Conservation (phyloP, 2,113 vertebrate genomes). For the Equus przewalskii region DNA sequence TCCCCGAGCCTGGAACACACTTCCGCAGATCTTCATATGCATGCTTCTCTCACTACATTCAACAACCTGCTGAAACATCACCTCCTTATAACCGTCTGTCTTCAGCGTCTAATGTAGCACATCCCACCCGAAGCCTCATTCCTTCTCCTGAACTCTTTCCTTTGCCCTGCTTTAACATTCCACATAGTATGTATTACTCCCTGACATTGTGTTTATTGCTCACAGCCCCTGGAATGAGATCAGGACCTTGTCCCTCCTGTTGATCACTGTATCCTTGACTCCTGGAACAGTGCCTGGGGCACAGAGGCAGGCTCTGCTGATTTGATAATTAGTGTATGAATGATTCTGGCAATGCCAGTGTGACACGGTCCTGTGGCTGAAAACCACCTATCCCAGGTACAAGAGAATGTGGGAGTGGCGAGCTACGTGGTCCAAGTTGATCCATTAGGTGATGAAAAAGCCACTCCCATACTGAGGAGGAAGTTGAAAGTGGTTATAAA, state of each 20-base stretch:
- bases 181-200: background rate
- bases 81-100: background rate
- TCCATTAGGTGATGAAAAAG: background rate
- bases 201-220: background rate
- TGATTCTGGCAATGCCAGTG: background rate
- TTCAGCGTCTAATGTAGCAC: background rate
- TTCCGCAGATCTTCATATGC: background rate
- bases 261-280: too few relatives aligned
- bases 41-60: background rate
- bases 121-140: fast-evolving
- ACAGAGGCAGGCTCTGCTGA: background rate
- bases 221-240: background rate
- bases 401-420: background rate
- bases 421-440: background rate
- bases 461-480: background rate
- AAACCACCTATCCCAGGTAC: background rate
- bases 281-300: background rate
- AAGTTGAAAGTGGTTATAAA: background rate
- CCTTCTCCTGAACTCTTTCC: background rate
- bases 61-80: background rate
- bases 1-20: background rate
- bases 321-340: background rate
- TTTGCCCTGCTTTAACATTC: background rate
- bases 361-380: background rate
- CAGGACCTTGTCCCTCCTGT: background rate